Evolutionary conservation across 2,113 vertebrate genomes (phyloP), one percentile per base, ranked within the genome.

Genomic region (Triplophysa tibetana): DNA sequence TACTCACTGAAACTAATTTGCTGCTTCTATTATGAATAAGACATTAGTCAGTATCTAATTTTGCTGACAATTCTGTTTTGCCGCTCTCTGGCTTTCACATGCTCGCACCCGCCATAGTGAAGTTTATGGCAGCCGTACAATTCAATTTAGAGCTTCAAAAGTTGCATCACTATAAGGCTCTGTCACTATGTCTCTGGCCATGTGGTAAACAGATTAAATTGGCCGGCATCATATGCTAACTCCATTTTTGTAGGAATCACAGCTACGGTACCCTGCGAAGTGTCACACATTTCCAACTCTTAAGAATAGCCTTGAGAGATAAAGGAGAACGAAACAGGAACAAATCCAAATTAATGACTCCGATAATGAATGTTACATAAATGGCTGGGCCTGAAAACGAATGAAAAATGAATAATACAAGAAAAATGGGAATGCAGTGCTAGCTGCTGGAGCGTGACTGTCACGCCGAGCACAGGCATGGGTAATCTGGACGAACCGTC

Each of bases 131-230:
- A 72, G 45, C 58, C 19, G 38, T 63, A 24, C 68, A 52, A 79
- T 79, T 79, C n/a, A 72, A 63, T 79, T 72, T 54, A 43, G 24
- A 79, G 58, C 45, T 64, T 50, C 60, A 41, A 79, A 38, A 61
- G 50, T 52, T 24, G 8, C 43, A 52, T 62, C 1, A 16, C 24
- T 48, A 41, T 41, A 52, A 75, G 38, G 19, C 52, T 23, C 14
- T 48, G 7, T 79, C 77, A 62, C 62, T 45, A 50, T 19, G 54
- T 61, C 66, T 48, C 17, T 50, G 56, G 56, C 66, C 12, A 11
- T 61, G 66, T 21, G 10, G 54, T 69, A 70, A 70, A 23, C 41
- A 61, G 21, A 79, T 79, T 68, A 70, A 70, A 41, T 60, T 70
- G 23, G 16, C 16, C 41, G 1, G 56, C 58, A 33, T 79, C 54